phyloP scores from a whole-genome alignment of 1,140 invertebrate genomes.

The Procambarus clarkii region DNA sequence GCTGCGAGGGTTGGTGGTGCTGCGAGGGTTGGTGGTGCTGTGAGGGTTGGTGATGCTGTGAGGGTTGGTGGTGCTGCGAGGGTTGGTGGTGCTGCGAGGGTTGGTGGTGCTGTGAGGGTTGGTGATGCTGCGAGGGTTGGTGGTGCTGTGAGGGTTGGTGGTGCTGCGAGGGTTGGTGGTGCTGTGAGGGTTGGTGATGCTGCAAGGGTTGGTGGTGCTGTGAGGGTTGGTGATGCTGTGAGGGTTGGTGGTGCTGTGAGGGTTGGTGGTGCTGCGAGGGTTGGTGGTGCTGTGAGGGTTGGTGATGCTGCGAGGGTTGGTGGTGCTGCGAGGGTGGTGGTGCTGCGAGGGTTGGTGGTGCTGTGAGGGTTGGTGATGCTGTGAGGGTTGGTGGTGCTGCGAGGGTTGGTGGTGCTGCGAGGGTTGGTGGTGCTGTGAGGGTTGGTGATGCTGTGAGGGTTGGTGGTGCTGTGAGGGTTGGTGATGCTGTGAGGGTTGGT shows the following conservation, averaged over 20 bases:
- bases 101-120: too few relatives aligned
- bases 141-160: too few relatives aligned
- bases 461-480: neutral
- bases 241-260: neutral
- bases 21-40: too few relatives aligned
- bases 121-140: too few relatives aligned
- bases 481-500: neutral
- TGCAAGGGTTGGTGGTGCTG: neutral
- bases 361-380: neutral
- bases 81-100: too few relatives aligned
- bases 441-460: neutral
- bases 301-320: neutral
- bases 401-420: neutral
- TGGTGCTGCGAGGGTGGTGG: neutral
- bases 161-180: too few relatives aligned
- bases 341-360: neutral
- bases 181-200: too few relatives aligned
- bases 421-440: neutral
- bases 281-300: neutral
- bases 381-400: neutral
- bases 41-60: too few relatives aligned
- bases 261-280: neutral
- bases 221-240: neutral
- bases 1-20: too few relatives aligned
- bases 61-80: too few relatives aligned